Conservation (phyloP, 2,888 invertebrate species). For the Drosophila trichaetosa region DNA sequence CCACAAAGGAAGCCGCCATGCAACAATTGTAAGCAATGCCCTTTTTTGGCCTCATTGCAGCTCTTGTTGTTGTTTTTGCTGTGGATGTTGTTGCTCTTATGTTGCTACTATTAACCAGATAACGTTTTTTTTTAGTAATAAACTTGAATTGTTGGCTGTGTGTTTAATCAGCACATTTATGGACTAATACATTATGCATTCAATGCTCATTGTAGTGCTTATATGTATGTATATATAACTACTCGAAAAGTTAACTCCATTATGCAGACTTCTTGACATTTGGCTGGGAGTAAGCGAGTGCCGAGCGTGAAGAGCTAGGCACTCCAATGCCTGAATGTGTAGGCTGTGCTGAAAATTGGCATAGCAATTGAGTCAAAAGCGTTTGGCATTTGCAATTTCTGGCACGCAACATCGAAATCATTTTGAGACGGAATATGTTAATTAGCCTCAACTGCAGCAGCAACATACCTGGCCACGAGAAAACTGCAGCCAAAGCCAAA, state of each 20-base stretch:
- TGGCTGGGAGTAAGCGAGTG: slow-evolving; percentile 29
- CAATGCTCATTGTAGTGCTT: slow-evolving; percentile 37
- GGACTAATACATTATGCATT: slow-evolving; percentile 70
- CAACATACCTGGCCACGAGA: slow-evolving; percentile 9
- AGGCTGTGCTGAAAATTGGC: slow-evolving; percentile 57
- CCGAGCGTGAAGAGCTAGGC: slow-evolving; percentile 7
- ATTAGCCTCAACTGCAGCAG: slow-evolving; percentile 64
- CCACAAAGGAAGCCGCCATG: slow-evolving; percentile 62
- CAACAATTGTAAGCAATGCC: slow-evolving; percentile 52
- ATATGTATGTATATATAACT: slow-evolving; percentile 19
- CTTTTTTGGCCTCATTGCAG: slow-evolving; percentile 53
- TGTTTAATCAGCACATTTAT: slow-evolving; percentile 67
- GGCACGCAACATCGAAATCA: slow-evolving; percentile 71
- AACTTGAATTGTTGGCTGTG: slow-evolving; percentile 39
- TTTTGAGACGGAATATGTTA: slow-evolving; percentile 74
- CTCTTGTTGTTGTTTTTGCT: slow-evolving; percentile 2
- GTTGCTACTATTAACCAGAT: slow-evolving; percentile 23
- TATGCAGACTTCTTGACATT: slow-evolving; percentile 74
- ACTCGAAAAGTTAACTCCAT: slow-evolving; percentile 27
- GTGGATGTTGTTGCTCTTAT: slow-evolving; percentile 5
- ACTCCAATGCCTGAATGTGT: slow-evolving; percentile 32
- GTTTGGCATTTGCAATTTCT: slow-evolving; percentile 78
- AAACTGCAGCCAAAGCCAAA: slow-evolving; percentile 31
- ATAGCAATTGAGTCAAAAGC: slow-evolving; percentile 70
- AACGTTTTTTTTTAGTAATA: slow-evolving; percentile 37